These are phyloP conservation scores for Listronotus oregonensis DNA, from an alignment of 1,140 invertebrate genomes.

Conservation along the genomic window DNA sequence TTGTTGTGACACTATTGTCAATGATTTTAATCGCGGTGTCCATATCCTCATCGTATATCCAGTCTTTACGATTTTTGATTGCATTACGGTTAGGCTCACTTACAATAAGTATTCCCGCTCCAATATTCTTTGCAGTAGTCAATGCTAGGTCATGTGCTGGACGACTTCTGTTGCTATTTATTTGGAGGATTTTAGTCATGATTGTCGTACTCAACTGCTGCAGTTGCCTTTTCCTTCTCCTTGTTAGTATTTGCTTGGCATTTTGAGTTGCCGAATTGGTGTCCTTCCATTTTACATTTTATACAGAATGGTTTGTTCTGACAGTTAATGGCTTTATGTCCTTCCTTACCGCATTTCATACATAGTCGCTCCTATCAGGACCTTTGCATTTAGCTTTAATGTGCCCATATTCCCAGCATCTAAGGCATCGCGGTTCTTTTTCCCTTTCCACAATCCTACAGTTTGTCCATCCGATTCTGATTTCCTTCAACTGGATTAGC, in stretches of 20 bases:
- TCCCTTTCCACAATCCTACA: slow-evolving; percentile 10
- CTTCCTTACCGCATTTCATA: slow-evolving; percentile 14
- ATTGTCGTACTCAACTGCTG: no score
- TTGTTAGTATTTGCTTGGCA: no score
- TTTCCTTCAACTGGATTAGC: background rate
- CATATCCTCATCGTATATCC: background rate
- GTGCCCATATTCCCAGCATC: slow-evolving; percentile 25
- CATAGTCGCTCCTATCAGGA: slow-evolving; percentile 10
- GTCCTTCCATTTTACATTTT: slow-evolving; percentile 11
- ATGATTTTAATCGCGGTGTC: slow-evolving; percentile 10
- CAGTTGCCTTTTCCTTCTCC: no score
- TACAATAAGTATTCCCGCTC: no score
- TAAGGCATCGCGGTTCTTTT: slow-evolving; percentile 12
- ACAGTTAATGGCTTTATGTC: slow-evolving; percentile 5
- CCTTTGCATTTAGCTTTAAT: slow-evolving; percentile 9
- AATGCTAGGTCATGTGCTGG: no score
- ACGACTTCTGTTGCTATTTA: no score
- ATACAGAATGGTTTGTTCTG: background rate
- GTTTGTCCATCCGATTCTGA: slow-evolving; percentile 10
- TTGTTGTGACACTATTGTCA: background rate
- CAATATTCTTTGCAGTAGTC: no score
- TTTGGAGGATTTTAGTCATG: no score
- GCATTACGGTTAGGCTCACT: no score
- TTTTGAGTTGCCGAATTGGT: slow-evolving; percentile 3
- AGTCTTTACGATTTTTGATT: no score